phyloP scores from a whole-genome alignment of 2,797 vertebrate species.

The Adelosebastes latens region DNA sequence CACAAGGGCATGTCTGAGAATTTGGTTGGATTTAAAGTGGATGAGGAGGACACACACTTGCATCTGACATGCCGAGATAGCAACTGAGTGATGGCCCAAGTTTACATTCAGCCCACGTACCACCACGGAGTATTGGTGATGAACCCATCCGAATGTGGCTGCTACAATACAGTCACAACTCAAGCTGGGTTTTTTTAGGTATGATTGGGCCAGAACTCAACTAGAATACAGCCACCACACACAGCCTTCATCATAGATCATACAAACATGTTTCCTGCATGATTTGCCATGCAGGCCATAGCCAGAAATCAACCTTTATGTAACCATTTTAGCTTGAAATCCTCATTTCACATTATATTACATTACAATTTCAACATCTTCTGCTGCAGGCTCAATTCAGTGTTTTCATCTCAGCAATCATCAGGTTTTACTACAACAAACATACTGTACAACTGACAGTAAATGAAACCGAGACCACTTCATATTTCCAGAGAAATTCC shows the following conservation, averaged over 20 bases:
- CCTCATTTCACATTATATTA: neutral
- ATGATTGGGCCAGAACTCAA: neutral
- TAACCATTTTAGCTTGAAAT: neutral
- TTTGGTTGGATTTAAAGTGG: slow-evolving; percentile 46
- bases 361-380: neutral
- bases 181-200: neutral
- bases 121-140: slow-evolving; percentile 1
- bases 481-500: neutral
- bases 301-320: neutral
- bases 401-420: neutral
- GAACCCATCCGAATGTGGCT: slow-evolving; percentile 7
- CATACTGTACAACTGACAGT: neutral
- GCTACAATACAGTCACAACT: neutral
- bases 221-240: neutral
- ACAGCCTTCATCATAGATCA: neutral
- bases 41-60: slow-evolving; percentile 22
- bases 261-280: neutral
- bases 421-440: neutral
- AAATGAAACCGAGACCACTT: neutral
- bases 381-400: neutral
- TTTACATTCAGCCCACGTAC: slow-evolving; percentile 8
- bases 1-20: slow-evolving; percentile 47
- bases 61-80: slow-evolving; percentile 25
- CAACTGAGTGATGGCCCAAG: slow-evolving; percentile 4
- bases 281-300: neutral